These are phyloP conservation scores for Smittia aterrima DNA, from an alignment of 2,888 invertebrate genomes.

Conservation along the genomic window DNA sequence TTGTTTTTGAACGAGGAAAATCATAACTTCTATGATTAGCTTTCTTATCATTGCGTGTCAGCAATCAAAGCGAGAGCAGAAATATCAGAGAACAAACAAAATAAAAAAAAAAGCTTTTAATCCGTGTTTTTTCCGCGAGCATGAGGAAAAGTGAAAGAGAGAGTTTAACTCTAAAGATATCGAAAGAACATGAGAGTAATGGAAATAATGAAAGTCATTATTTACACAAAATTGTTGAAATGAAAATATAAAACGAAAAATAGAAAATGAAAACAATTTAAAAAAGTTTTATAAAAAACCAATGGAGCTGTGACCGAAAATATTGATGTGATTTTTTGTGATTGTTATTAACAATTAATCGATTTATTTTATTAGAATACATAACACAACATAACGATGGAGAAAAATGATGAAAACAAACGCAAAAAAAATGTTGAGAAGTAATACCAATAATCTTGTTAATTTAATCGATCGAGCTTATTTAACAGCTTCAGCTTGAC, in stretches of 20 bases:
- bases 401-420: constrained; percentile 8
- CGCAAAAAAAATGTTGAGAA: neutral
- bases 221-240: constrained; percentile 18
- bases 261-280: constrained; percentile 28
- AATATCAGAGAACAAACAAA: neutral
- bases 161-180: neutral
- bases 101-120: neutral
- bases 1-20: neutral
- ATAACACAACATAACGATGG: constrained; percentile 21
- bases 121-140: neutral
- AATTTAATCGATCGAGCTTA: neutral
- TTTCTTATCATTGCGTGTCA: constrained; percentile 5
- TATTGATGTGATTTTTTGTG: constrained; percentile 55
- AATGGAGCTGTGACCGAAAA: constrained; percentile 55
- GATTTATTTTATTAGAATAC: constrained; percentile 36
- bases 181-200: neutral
- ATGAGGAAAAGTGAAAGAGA: neutral
- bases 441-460: neutral
- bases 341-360: constrained; percentile 48
- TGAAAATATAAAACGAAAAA: constrained; percentile 11
- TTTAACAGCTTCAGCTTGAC: neutral
- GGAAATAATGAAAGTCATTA: neutral
- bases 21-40: too few species aligned
- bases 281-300: constrained; percentile 45
- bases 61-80: constrained; percentile 23